These are phyloP conservation scores for Enteromius radiatus DNA, from an alignment of 2,797 vertebrate species.

Conservation along the genomic window DNA sequence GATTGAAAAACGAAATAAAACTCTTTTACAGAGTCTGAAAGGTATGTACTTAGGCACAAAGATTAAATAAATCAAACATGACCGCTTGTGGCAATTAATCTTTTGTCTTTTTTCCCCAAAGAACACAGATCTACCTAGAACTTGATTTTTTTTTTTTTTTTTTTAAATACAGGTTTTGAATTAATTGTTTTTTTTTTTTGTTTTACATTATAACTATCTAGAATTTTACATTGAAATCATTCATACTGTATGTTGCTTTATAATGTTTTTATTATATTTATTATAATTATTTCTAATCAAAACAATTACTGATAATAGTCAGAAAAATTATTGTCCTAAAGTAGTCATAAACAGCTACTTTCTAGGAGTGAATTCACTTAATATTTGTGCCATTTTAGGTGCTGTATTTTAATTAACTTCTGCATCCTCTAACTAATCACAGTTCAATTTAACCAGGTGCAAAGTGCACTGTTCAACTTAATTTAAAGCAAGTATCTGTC, in stretches of 20 bases:
- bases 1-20: conserved; percentile 25
- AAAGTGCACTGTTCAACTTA: not conserved
- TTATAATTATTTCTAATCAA: not conserved
- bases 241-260: not conserved
- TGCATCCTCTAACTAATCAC: not conserved
- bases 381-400: not conserved
- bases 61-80: conserved; percentile 23
- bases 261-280: not conserved
- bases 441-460: not conserved
- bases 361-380: not conserved
- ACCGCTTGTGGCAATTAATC: not conserved
- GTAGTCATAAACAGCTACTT: not conserved
- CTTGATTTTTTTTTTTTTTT: not conserved
- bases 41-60: not conserved
- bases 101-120: not conserved
- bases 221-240: not conserved
- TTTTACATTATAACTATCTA: not conserved
- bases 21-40: conserved; percentile 14
- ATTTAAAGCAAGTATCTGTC: not conserved
- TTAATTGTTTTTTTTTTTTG: not conserved
- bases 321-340: not conserved
- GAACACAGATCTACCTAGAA: not conserved
- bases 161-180: not conserved
- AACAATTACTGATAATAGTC: not conserved
- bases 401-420: not conserved